Conservation (phyloP, 2,797 vertebrate genomes). For the Gouania willdenowi region DNA sequence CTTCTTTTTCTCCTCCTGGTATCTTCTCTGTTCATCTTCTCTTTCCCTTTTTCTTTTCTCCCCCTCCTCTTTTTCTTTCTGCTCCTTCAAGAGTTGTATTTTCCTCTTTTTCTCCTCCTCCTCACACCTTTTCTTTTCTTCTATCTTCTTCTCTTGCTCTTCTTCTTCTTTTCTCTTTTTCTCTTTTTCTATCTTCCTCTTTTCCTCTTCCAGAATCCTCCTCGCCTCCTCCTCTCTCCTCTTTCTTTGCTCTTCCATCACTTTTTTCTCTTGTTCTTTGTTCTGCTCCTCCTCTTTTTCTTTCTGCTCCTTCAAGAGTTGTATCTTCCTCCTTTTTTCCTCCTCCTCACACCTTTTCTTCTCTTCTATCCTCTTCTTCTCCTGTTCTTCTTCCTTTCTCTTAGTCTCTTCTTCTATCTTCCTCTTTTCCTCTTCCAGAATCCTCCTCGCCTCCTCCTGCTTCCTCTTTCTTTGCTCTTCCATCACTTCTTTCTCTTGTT, state of each 20-base stretch:
- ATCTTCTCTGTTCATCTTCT: constrained; percentile 1
- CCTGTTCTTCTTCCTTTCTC: constrained; percentile 28
- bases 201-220: background rate
- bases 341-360: constrained; percentile 10
- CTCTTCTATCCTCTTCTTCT: constrained; percentile 20
- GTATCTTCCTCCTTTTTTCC: background rate
- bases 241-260: background rate
- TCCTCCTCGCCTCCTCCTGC: constrained; percentile 14
- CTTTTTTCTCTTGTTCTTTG: background rate
- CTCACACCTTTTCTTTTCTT: background rate
- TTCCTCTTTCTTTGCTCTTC: background rate
- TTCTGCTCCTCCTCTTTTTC: background rate
- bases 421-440: constrained; percentile 27
- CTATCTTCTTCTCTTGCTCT: constrained; percentile 1
- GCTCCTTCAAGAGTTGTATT: background rate
- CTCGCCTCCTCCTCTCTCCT: background rate
- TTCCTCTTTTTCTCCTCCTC: background rate
- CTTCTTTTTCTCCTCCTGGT: background rate
- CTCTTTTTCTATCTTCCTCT: background rate
- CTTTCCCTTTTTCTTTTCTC: background rate
- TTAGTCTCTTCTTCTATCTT: constrained; percentile 38
- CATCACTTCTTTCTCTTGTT: background rate
- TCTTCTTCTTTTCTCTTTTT: constrained; percentile 1
- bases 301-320: background rate
- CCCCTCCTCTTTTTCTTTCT: background rate